Base-by-base conservation (phyloP, 2,888 invertebrate genomes). In the Trissolcus japonicus region DNA sequence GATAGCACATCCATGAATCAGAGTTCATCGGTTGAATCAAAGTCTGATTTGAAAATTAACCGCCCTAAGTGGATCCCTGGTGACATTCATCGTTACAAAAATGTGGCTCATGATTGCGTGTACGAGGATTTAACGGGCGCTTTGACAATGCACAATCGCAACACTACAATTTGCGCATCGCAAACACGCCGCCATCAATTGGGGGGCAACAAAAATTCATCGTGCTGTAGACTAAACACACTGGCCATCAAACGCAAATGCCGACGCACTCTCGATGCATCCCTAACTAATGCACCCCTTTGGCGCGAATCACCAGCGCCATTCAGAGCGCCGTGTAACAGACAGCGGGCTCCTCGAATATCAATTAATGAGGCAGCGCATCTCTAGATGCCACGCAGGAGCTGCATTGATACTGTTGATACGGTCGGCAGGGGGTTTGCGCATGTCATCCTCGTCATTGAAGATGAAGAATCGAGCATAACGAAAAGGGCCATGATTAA, bases 201-300 rank as follows among this genome's bases (percentile, higher is more conserved):
- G 19, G 25, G 19, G 25, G 62, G 53, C 53, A 25, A 53, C 62
- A 62, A 62, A 62, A 62, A 51, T 51, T 51, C 19, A 19, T 19
- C 14, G 40, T 16, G 16, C 53, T 21, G 43, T 53, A 19, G 19
- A n/a, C 19, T n/a, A 16, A 13, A 40, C 25, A 29, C 54, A 11
- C 14, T 40, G 25, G 50, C 40, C 50, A 56, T 66, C 57, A 57
- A 57, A 50, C 51, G 50, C 50, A 57, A 66, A 67, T 67, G 57
- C 66, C 57, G 51, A 43, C 57, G 65, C 65, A 43, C 56, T 56
- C 65, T 48, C 48, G 57, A 29, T 53, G 66, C 66, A 66, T 67
- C 59, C 67, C 60, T 54, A 68, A 68, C 67, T 68, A 67, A 60
- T 68, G 60, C 67, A 60, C 53, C 67, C 67, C 54, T 60, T 68